Conservation (phyloP, 2,113 vertebrate genomes). For the Brachypodius melanocephalos region DNA sequence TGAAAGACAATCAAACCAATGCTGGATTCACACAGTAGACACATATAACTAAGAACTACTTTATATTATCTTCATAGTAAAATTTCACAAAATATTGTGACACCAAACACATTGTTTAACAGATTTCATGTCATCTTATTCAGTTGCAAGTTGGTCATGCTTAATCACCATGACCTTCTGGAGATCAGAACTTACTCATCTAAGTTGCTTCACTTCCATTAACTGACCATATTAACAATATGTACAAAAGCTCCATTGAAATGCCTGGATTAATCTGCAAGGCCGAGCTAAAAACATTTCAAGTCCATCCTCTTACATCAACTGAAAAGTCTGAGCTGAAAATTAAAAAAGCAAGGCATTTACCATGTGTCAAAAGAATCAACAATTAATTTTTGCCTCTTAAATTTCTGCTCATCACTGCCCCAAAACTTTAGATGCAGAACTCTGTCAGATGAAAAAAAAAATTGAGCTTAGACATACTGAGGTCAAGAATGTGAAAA, state of each 20-base stretch:
- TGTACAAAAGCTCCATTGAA: background rate
- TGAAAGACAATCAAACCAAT: background rate
- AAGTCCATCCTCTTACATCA: background rate
- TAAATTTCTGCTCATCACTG: background rate
- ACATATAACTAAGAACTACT: background rate
- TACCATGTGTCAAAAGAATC: background rate
- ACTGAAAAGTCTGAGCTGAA: background rate
- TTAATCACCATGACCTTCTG: background rate
- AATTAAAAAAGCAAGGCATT: background rate
- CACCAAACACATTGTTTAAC: background rate
- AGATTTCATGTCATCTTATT: background rate
- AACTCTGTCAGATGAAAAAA: constrained; percentile 74
- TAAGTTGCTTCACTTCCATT: background rate
- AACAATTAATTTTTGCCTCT: background rate
- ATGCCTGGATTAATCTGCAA: background rate
- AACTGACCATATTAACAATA: background rate
- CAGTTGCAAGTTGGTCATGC: background rate
- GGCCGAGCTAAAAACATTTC: background rate
- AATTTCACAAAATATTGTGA: background rate
- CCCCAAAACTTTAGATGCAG: background rate
- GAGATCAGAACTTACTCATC: background rate
- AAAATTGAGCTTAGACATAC: constrained; percentile 30
- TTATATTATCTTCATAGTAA: background rate
- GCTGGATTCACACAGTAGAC: background rate
- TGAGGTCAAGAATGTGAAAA: constrained; percentile 44